Conservation (phyloP, 2,113 vertebrate species). For the Tyrannus savana region DNA sequence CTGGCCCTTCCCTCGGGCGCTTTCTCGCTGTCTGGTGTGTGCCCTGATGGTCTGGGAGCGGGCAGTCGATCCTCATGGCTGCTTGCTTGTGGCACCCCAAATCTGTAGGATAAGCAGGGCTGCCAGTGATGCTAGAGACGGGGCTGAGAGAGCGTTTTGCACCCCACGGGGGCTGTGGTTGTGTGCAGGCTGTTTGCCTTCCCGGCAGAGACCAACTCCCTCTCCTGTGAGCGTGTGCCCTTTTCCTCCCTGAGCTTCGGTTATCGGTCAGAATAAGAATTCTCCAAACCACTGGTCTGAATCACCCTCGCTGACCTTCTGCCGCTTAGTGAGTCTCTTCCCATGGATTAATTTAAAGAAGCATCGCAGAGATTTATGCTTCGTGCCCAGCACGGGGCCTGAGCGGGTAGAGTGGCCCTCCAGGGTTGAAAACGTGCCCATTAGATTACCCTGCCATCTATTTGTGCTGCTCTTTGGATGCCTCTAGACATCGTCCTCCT, state of each 20-base stretch:
- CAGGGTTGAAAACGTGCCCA: neutral
- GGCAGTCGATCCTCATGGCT: neutral
- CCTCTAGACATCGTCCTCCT: neutral
- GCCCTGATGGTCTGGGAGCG: neutral
- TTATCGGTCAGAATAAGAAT: neutral
- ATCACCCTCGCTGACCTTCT: neutral
- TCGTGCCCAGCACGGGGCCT: accelerated
- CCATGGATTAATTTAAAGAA: conserved; percentile 14
- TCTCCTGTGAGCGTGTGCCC: accelerated
- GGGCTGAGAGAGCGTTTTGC: accelerated
- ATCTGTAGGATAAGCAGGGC: neutral
- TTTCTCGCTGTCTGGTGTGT: neutral
- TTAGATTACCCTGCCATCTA: neutral
- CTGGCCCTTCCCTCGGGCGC: neutral
- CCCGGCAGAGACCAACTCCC: accelerated
- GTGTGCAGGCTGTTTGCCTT: neutral
- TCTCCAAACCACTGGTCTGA: conserved; percentile 32
- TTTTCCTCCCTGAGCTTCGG: neutral
- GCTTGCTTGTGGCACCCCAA: neutral
- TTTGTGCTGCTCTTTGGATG: neutral
- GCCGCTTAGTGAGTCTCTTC: neutral
- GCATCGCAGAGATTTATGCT: neutral
- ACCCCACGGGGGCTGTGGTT: neutral
- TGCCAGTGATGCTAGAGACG: accelerated
- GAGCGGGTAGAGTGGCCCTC: accelerated